Conservation (phyloP, 2,113 vertebrate genomes). For the Ptilorrhoa leucosticta region DNA sequence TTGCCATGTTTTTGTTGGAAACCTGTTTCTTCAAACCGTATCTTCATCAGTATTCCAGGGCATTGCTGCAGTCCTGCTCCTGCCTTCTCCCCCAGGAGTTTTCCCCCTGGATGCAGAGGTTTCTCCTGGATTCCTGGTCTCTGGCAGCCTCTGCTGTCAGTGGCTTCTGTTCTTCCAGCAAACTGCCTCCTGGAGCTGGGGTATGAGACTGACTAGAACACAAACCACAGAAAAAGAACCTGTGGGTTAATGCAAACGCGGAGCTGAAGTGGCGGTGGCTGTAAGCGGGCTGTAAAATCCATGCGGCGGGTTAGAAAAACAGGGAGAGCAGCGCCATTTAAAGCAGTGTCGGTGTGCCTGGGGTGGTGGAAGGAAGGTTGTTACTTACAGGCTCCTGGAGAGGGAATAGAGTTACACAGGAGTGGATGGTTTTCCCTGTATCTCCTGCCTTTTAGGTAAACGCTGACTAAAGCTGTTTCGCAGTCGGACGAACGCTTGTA, state of each 20-base stretch:
- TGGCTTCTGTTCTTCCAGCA: neutral
- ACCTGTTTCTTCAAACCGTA: neutral
- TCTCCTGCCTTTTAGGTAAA: neutral
- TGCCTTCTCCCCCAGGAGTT: neutral
- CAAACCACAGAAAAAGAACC: neutral
- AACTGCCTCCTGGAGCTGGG: neutral
- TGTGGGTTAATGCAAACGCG: neutral
- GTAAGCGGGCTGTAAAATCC: neutral
- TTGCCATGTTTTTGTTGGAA: neutral
- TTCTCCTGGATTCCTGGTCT: neutral
- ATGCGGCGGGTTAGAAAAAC: neutral
- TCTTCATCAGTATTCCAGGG: neutral
- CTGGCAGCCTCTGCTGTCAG: neutral
- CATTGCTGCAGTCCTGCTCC: neutral
- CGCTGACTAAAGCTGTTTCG: neutral
- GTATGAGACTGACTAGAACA: neutral
- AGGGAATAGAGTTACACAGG: neutral
- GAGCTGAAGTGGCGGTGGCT: neutral
- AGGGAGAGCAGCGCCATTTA: neutral
- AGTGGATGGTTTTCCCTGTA: neutral
- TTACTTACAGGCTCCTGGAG: neutral
- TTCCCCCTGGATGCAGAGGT: neutral
- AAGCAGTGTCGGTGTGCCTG: neutral
- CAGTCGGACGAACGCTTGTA: rapidly evolving
- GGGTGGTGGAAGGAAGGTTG: neutral